Conservation (phyloP, 2,888 invertebrate genomes). For the Perizoma flavofasciatum region DNA sequence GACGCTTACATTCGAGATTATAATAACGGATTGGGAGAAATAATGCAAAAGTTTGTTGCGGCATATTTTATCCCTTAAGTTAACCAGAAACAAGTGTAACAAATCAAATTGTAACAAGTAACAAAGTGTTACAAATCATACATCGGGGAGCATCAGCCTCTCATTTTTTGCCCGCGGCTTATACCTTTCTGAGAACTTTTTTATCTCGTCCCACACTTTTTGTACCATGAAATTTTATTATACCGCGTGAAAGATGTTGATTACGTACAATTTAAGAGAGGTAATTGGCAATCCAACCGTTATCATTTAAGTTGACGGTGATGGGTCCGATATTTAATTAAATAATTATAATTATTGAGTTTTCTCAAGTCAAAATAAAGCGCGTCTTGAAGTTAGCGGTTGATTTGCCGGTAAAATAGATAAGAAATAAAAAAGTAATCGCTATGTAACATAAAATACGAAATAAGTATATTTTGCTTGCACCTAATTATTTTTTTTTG, state of each 20-base stretch:
- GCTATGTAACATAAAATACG: too few relatives aligned
- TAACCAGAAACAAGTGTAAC: slow-evolving; percentile 53
- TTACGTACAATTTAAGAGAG: slow-evolving; percentile 42
- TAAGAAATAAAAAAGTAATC: too few relatives aligned
- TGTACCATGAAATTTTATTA: slow-evolving; percentile 22
- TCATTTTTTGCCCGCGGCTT: slow-evolving; percentile 46
- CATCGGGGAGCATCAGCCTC: slow-evolving; percentile 53
- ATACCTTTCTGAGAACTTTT: slow-evolving; percentile 32
- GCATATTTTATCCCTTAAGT: slow-evolving; percentile 19
- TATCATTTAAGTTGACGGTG: slow-evolving; percentile 4
- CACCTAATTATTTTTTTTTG: too few relatives aligned
- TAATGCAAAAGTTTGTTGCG: slow-evolving; percentile 12
- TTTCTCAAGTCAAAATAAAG: too few relatives aligned
- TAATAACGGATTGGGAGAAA: slow-evolving; percentile 1
- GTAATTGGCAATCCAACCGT: slow-evolving; percentile 19
- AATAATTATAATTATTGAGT: too few relatives aligned
- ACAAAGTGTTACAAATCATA: slow-evolving; percentile 48
- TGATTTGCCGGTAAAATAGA: too few relatives aligned
- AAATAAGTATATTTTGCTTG: too few relatives aligned
- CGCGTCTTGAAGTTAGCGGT: too few relatives aligned
- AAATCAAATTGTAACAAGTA: slow-evolving; percentile 48
- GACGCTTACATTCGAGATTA: too few relatives aligned
- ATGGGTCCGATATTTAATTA: neutral
- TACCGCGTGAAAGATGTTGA: slow-evolving; percentile 38
- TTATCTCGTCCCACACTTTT: slow-evolving; percentile 35